phyloP scores from a whole-genome alignment of 2,888 invertebrate species.

The Podotricha telesiphe region DNA sequence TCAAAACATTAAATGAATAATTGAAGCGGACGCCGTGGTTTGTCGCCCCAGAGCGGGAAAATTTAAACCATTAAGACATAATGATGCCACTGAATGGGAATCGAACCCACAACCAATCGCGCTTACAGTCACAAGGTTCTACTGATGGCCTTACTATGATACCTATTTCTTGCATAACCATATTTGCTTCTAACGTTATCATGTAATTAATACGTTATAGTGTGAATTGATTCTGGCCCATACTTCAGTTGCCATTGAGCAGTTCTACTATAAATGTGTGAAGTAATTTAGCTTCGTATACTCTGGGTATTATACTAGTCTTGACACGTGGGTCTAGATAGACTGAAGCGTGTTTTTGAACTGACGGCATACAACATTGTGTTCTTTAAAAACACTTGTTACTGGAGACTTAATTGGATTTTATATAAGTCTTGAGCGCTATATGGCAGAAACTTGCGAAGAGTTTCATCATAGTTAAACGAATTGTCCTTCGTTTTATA shows the following conservation, averaged over 20 bases:
- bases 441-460: conserved; percentile 71
- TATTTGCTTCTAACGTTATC: conserved; percentile 14
- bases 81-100: neutral
- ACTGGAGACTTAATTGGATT: too few relatives aligned
- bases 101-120: neutral
- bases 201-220: conserved; percentile 2
- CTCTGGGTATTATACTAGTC: neutral
- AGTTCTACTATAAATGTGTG: neutral
- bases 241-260: conserved; percentile 10
- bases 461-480: conserved; percentile 67
- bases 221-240: neutral
- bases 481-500: conserved; percentile 63
- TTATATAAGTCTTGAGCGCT: conserved; percentile 27
- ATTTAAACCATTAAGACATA: too few relatives aligned
- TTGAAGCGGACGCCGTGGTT: too few relatives aligned
- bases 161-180: neutral
- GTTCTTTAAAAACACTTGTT: too few relatives aligned
- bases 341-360: neutral
- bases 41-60: too few relatives aligned
- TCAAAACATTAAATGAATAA: too few relatives aligned
- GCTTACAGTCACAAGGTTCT: too few relatives aligned
- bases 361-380: neutral
- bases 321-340: neutral
- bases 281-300: neutral
- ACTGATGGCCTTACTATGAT: too few relatives aligned